Evolutionary conservation across 2,797 vertebrate species (phyloP).

Genomic region (Acomys russatus): DNA sequence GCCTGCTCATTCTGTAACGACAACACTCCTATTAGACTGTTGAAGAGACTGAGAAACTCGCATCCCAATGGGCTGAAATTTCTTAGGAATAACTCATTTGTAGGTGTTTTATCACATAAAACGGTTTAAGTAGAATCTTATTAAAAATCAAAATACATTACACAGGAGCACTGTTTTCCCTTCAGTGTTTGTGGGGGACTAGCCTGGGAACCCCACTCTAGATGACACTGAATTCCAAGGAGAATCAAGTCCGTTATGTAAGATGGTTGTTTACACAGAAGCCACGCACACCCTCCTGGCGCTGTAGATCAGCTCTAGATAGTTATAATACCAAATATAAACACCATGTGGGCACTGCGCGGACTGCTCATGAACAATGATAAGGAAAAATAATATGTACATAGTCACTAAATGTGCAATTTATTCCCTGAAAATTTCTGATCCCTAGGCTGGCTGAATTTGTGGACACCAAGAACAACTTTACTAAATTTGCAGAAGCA

Average conservation of each 20-base stretch:
- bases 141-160: slow-evolving; percentile 56
- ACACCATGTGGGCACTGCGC: background rate
- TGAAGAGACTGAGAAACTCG: slow-evolving; percentile 50
- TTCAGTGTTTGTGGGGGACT: background rate
- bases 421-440: background rate
- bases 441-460: background rate
- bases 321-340: background rate
- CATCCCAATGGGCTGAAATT: slow-evolving; percentile 1
- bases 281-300: too few relatives aligned
- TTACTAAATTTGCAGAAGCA: background rate
- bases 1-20: slow-evolving; percentile 95
- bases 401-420: background rate
- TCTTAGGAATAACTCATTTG: slow-evolving; percentile 53
- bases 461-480: background rate
- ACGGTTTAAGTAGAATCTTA: slow-evolving; percentile 50
- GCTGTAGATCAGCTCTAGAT: background rate
- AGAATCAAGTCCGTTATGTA: background rate
- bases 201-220: background rate
- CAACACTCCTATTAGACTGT: background rate
- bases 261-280: background rate
- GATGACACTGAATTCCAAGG: background rate
- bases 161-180: background rate
- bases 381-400: background rate
- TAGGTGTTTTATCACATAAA: slow-evolving; percentile 29
- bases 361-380: background rate